Conservation (phyloP, 2,888 invertebrate species). For the Apoderus coryli region DNA sequence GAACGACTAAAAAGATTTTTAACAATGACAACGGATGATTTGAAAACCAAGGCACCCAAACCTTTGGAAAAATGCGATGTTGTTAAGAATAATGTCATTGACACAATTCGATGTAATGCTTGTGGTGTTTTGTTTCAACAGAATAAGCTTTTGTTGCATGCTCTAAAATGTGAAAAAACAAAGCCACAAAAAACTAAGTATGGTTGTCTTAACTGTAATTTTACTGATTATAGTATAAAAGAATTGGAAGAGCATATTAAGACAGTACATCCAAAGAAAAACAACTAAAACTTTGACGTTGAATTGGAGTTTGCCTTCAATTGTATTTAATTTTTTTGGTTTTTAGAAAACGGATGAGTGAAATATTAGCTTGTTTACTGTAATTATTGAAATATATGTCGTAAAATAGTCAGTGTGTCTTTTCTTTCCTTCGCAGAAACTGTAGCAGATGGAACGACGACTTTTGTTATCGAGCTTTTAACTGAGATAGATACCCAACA, state of each 20-base stretch:
- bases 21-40: conserved; percentile 23
- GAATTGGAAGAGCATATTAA: conserved; percentile 25
- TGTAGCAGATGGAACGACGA: no score
- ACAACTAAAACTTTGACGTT: conserved; percentile 7
- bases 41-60: conserved; percentile 16
- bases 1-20: conserved; percentile 25
- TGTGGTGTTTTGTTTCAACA: not conserved
- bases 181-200: conserved; percentile 22
- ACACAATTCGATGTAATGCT: conserved; percentile 22
- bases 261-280: conserved; percentile 15
- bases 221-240: conserved; percentile 22
- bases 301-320: no score
- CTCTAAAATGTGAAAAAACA: no score
- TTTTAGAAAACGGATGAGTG: no score
- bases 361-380: no score
- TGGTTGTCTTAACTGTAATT: conserved; percentile 27
- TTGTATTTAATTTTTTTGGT: no score
- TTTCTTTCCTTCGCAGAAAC: no score
- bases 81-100: conserved; percentile 20
- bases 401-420: no score
- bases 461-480: no score
- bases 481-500: no score
- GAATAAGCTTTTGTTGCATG: no score
- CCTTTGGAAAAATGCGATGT: conserved; percentile 21
- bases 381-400: no score